These are phyloP conservation scores for Nomada ferruginata DNA, from an alignment of 2,888 invertebrate species.

Conservation along the genomic window DNA sequence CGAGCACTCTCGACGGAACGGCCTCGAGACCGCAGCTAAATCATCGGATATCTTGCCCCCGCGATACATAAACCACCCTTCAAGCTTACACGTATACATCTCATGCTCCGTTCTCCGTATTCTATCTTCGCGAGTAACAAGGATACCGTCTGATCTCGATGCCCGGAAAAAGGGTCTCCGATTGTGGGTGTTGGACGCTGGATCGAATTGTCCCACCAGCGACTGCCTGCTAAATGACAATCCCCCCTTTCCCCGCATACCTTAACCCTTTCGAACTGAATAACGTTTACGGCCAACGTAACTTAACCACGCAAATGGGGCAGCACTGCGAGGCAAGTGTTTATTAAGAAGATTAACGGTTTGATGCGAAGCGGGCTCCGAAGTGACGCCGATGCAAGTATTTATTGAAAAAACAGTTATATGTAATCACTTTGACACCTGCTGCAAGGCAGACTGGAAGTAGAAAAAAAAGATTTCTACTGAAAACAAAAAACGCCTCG, in stretches of 20 bases:
- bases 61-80: slow-evolving; percentile 84
- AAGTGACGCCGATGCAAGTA: too few relatives aligned
- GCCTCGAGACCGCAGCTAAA: slow-evolving; percentile 82
- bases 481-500: too few relatives aligned
- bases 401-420: too few relatives aligned
- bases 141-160: slow-evolving; percentile 53
- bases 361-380: too few relatives aligned
- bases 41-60: slow-evolving; percentile 84
- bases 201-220: slow-evolving; percentile 28
- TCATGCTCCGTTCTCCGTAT: slow-evolving; percentile 51
- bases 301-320: too few relatives aligned
- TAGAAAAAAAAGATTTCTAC: too few relatives aligned
- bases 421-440: too few relatives aligned
- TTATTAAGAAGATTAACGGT: too few relatives aligned
- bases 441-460: too few relatives aligned
- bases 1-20: slow-evolving; percentile 67
- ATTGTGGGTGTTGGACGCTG: slow-evolving; percentile 43
- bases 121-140: slow-evolving; percentile 61
- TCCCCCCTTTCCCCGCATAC: not conserved
- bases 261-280: not conserved
- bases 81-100: slow-evolving; percentile 81
- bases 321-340: too few relatives aligned
- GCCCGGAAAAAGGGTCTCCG: slow-evolving; percentile 52
- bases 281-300: not conserved
- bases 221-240: not conserved